Conservation (phyloP, 2,888 invertebrate species). For the Melieria picta region DNA sequence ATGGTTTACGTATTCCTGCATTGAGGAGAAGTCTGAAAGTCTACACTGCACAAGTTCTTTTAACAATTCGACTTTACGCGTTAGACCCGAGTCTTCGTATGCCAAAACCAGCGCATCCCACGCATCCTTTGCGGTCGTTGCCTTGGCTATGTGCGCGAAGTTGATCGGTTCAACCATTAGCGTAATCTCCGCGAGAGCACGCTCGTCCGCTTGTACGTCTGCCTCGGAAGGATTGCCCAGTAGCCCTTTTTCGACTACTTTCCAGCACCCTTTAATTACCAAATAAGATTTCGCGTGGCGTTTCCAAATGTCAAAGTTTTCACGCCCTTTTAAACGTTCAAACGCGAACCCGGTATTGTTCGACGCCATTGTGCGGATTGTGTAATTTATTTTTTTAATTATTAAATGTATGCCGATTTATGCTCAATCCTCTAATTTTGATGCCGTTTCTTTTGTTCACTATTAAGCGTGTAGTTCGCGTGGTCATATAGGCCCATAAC, state of each 20-base stretch:
- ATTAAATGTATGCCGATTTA: no score
- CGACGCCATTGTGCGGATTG: no score
- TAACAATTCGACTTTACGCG: slow-evolving; percentile 26
- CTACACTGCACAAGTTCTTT: slow-evolving; percentile 21
- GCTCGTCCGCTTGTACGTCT: slow-evolving; percentile 39
- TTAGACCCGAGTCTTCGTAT: slow-evolving; percentile 26
- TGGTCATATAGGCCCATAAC: no score
- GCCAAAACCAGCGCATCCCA: slow-evolving; percentile 38
- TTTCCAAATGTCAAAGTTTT: slow-evolving; percentile 51
- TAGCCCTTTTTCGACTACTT: slow-evolving; percentile 37
- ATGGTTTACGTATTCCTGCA: slow-evolving; percentile 33
- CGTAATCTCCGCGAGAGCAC: slow-evolving; percentile 44
- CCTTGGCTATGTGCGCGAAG: slow-evolving; percentile 42
- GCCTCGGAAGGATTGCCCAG: slow-evolving; percentile 15
- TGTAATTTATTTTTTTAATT: no score
- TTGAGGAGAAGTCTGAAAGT: slow-evolving; percentile 25
- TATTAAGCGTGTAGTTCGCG: no score
- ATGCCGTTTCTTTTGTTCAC: no score
- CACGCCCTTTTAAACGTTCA: slow-evolving; percentile 39
- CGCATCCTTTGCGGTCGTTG: slow-evolving; percentile 39
- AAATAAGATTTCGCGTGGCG: slow-evolving; percentile 47
- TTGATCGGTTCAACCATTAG: slow-evolving; percentile 43
- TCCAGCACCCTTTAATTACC: slow-evolving; percentile 38
- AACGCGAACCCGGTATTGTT: slow-evolving; percentile 17
- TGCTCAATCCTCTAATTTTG: no score